These are phyloP conservation scores for Brachymystax lenok DNA, from an alignment of 2,797 vertebrate species.

Conservation along the genomic window DNA sequence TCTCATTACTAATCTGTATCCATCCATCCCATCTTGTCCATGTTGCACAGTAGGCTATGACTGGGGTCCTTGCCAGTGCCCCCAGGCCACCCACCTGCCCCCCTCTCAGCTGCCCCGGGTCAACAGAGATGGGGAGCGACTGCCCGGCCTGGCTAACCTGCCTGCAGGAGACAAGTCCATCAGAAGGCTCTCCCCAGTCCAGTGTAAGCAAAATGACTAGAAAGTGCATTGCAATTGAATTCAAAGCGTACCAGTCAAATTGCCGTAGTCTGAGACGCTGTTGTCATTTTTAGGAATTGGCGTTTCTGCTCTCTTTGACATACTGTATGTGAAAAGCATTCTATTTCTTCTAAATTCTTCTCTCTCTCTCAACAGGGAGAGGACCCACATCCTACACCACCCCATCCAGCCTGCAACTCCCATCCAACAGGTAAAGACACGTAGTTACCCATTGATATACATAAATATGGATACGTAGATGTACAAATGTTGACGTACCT, in stretches of 20 bases:
- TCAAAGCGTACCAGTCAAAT: too few species aligned
- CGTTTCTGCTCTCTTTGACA: neutral
- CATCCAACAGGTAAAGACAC: slow-evolving; percentile 23
- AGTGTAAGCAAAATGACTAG: neutral
- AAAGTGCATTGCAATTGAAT: too few species aligned
- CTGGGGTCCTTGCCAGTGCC: neutral
- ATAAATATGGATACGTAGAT: neutral
- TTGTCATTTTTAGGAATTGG: too few species aligned
- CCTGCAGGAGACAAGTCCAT: slow-evolving; percentile 13
- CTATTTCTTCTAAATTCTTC: neutral
- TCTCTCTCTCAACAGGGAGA: slow-evolving; percentile 6
- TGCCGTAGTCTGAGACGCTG: too few species aligned
- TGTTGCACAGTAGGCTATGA: neutral
- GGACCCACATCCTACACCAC: slow-evolving; percentile 11
- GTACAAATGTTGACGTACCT: neutral
- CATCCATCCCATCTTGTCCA: neutral
- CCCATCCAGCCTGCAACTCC: slow-evolving; percentile 12
- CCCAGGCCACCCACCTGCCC: neutral
- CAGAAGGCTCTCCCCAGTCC: neutral
- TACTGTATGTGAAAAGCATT: neutral
- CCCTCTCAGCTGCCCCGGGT: neutral
- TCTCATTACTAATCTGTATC: neutral
- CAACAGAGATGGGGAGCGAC: neutral
- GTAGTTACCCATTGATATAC: neutral
- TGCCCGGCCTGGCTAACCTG: slow-evolving; percentile 10